Percentiles rank a stretch among this genome's conserved stretches.
Conservation (phyloP, 2,888 invertebrate species). For the Cactoblastis cactorum region DNA sequence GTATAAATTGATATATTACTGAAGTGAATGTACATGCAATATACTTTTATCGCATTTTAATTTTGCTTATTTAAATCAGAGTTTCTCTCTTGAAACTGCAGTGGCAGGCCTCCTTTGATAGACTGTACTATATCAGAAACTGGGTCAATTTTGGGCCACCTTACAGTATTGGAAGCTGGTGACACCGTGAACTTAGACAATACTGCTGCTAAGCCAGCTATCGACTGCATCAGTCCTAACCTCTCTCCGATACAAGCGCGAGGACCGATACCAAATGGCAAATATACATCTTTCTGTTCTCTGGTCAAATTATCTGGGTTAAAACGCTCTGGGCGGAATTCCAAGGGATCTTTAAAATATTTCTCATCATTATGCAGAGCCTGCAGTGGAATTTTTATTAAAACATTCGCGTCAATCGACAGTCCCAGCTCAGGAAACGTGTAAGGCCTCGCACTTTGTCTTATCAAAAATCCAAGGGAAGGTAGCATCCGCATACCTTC, state of each 20-base stretch:
- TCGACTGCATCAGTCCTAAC: conserved; percentile 1
- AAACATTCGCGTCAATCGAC: neutral
- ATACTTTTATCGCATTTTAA: too few species aligned
- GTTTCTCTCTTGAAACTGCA: neutral
- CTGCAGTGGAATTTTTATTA: neutral
- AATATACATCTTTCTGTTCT: neutral
- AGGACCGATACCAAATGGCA: neutral
- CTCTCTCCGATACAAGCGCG: conserved; percentile 3
- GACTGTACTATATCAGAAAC: neutral
- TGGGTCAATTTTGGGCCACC: neutral
- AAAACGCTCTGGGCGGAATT: conserved; percentile 3
- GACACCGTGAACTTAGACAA: neutral
- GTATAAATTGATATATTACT: too few species aligned
- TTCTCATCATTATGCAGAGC: neutral
- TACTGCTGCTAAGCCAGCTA: neutral
- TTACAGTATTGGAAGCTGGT: neutral
- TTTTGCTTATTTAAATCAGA: too few species aligned
- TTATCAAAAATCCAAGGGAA: neutral
- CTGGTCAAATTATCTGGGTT: neutral
- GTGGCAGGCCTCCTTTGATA: neutral
- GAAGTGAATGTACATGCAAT: too few species aligned
- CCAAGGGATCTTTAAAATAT: conserved; percentile 20
- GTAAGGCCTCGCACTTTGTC: neutral
- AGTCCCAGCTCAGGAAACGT: neutral
- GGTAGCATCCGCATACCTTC: conserved; percentile 5